These are phyloP conservation scores for Puntigrus tetrazona DNA, from an alignment of 2,113 vertebrate species.

Conservation along the genomic window DNA sequence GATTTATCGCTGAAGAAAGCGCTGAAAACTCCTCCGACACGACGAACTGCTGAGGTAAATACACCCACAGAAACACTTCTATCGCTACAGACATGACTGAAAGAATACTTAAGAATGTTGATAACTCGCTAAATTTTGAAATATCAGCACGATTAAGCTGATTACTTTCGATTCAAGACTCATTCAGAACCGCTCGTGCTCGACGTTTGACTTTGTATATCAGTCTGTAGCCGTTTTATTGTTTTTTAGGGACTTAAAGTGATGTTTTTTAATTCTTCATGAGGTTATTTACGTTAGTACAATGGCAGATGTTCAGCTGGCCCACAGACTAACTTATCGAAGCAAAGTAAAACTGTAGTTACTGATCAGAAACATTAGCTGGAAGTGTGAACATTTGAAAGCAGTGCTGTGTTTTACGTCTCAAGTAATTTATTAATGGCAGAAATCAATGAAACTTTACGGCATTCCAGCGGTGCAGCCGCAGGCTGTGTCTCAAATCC, in stretches of 20 bases:
- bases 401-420: not conserved
- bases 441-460: not conserved
- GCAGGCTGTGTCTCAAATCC: not conserved
- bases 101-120: not conserved
- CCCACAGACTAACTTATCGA: not conserved
- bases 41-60: constrained; percentile 46
- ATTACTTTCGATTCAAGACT: not conserved
- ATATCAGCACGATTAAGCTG: not conserved
- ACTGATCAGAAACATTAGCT: not conserved
- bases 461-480: not conserved
- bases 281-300: not conserved
- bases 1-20: constrained; percentile 46
- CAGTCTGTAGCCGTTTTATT: not conserved
- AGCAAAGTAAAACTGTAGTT: not conserved
- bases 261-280: not conserved
- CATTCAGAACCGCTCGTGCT: not conserved
- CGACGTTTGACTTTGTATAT: not conserved
- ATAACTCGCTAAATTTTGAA: not conserved
- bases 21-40: constrained; percentile 35
- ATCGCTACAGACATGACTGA: not conserved
- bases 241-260: not conserved
- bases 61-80: not conserved
- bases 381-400: not conserved
- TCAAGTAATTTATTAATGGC: not conserved
- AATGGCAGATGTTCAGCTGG: not conserved